Evolutionary conservation across 2,888 invertebrate species (phyloP).

Genomic region (Caenorhabditis afra): DNA sequence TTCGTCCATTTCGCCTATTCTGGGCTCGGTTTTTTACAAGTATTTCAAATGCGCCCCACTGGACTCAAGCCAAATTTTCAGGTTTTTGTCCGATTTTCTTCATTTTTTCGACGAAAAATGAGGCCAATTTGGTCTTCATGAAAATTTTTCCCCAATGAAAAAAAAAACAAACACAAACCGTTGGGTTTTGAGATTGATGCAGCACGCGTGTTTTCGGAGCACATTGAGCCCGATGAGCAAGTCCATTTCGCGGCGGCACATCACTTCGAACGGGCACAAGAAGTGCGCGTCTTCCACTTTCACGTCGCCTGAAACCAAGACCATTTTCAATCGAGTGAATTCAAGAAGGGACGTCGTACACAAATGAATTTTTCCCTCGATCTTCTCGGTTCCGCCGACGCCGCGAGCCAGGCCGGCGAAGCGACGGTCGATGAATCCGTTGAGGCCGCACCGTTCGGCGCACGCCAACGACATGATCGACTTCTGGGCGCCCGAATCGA

Average conservation of each 20-base stretch:
- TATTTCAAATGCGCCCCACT: no score
- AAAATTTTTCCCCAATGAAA: background rate
- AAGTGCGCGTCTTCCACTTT: constrained; percentile 94
- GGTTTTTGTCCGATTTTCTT: no score
- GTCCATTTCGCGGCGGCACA: constrained; percentile 98
- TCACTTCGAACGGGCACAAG: constrained; percentile 95
- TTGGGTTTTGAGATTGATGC: constrained; percentile 86
- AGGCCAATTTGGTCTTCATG: no score
- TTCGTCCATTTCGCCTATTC: no score
- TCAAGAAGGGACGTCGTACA: constrained; percentile 80
- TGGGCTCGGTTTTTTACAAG: no score
- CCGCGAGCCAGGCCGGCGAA: constrained; percentile 98
- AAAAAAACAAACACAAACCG: constrained; percentile 12
- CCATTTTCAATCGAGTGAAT: no score
- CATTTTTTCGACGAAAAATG: background rate
- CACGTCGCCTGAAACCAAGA: constrained; percentile 87
- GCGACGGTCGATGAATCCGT: constrained; percentile 86
- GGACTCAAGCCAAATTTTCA: no score
- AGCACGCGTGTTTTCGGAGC: constrained; percentile 87
- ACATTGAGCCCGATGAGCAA: constrained; percentile 97
- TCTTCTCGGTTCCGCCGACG: constrained; percentile 95
- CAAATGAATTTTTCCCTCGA: constrained; percentile 96
- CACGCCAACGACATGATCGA: constrained; percentile 98
- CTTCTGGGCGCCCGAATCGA: constrained; percentile 96
- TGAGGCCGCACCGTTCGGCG: constrained; percentile 84